phyloP scores from a whole-genome alignment of 2,113 vertebrate species.

The Erythrocercus mccallii region DNA sequence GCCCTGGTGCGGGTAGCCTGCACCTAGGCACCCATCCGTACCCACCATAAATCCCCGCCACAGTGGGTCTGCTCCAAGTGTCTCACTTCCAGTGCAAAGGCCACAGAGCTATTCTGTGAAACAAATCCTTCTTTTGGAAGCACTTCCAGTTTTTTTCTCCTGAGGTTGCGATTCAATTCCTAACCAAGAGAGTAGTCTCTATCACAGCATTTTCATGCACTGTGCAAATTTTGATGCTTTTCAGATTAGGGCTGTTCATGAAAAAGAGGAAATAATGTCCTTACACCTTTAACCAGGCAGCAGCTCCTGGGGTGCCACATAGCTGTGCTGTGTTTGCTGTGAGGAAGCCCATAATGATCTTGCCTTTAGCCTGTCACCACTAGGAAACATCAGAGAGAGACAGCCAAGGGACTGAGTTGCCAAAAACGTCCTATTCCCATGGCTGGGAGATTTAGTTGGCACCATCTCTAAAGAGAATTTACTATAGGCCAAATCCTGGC shows the following conservation, averaged over 20 bases:
- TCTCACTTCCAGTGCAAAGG: neutral
- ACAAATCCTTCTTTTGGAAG: neutral
- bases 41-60: neutral
- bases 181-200: neutral
- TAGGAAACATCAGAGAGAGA: constrained; percentile 59
- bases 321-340: constrained; percentile 44
- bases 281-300: constrained; percentile 38
- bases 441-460: constrained; percentile 58
- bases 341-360: constrained; percentile 71
- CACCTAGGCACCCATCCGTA: fast-evolving
- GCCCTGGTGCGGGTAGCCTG: neutral
- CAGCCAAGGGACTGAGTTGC: constrained; percentile 43
- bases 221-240: neutral
- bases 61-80: neutral
- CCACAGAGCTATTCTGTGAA: neutral
- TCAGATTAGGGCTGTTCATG: neutral
- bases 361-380: constrained; percentile 63
- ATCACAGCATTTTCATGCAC: neutral
- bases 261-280: constrained; percentile 14
- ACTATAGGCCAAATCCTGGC: constrained; percentile 48
- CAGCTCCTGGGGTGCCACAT: constrained; percentile 65
- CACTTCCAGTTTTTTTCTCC: neutral
- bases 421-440: constrained; percentile 69
- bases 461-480: constrained; percentile 50
- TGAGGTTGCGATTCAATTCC: neutral